Percentiles rank a stretch among this genome's conserved stretches.
Conservation (phyloP, 1,140 invertebrate genomes). For the Ooceraea biroi region DNA sequence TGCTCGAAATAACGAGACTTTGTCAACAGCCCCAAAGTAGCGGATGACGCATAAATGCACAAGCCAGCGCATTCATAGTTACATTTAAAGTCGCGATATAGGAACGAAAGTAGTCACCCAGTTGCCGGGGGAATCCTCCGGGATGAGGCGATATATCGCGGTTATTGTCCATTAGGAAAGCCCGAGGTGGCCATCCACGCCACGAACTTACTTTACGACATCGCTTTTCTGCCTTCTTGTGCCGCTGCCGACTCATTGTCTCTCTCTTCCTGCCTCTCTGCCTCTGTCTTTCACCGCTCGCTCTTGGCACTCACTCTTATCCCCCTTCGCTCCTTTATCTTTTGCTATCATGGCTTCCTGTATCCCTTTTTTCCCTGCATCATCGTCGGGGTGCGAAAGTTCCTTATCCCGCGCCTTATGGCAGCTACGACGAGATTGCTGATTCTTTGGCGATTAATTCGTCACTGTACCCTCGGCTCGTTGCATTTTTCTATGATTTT, state of each 20-base stretch:
- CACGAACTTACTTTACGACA: slow-evolving; percentile 84
- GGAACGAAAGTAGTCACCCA: slow-evolving; percentile 53
- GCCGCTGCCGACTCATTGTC: slow-evolving; percentile 45
- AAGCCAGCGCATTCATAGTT: slow-evolving; percentile 15
- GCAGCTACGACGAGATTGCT: slow-evolving; percentile 40
- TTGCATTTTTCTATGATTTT: neutral
- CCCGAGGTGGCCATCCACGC: slow-evolving; percentile 79
- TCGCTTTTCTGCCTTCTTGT: slow-evolving; percentile 74
- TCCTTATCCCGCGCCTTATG: slow-evolving; percentile 49
- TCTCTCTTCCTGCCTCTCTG: neutral
- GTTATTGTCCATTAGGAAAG: slow-evolving; percentile 84
- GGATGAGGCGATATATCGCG: slow-evolving; percentile 82
- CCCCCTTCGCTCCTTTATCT: slow-evolving; percentile 53
- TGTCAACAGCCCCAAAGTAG: slow-evolving; percentile 20
- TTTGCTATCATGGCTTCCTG: slow-evolving; percentile 55
- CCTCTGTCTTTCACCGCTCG: slow-evolving; percentile 13
- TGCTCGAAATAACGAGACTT: neutral
- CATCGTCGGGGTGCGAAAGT: slow-evolving; percentile 41
- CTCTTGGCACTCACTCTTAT: slow-evolving; percentile 60
- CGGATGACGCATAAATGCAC: neutral
- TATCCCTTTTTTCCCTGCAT: slow-evolving; percentile 55
- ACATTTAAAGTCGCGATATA: slow-evolving; percentile 57
- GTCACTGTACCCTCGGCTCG: slow-evolving; percentile 9
- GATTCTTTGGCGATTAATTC: slow-evolving; percentile 53
- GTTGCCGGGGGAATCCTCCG: slow-evolving; percentile 57